phyloP scores from a whole-genome alignment of 1,140 invertebrate species.

The Muscidifurax raptorellus region DNA sequence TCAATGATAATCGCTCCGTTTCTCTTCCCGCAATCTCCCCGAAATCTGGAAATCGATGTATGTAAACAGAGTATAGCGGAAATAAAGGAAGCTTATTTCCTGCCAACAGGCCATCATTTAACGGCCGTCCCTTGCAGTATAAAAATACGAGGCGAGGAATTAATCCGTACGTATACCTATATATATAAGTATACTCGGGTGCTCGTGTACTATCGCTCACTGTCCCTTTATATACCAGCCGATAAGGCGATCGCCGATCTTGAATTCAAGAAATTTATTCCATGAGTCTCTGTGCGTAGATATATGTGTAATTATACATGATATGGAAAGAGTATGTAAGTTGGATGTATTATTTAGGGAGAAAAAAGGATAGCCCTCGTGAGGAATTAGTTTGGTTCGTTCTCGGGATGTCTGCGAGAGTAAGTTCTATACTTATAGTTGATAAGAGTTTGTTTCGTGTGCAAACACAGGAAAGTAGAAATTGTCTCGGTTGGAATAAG shows the following conservation, averaged over 20 bases:
- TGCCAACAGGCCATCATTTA: neutral
- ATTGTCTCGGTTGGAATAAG: no score
- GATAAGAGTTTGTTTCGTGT: no score
- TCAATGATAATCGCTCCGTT: neutral
- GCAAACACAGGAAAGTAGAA: no score
- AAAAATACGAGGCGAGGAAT: neutral
- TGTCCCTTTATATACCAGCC: neutral
- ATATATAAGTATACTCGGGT: neutral
- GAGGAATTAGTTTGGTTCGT: no score
- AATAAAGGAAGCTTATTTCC: constrained; percentile 9
- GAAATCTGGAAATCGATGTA: neutral
- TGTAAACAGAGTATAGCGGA: neutral
- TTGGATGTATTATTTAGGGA: no score
- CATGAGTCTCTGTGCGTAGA: neutral
- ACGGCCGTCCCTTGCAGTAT: neutral
- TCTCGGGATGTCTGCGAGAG: no score
- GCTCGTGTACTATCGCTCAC: neutral
- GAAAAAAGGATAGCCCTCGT: no score
- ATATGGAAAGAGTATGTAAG: no score
- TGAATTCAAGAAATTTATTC: constrained; percentile 1
- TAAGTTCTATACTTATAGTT: no score
- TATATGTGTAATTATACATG: neutral
- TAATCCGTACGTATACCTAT: neutral
- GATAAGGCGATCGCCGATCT: neutral
- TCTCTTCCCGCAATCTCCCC: neutral